Conservation (phyloP, 1,140 invertebrate genomes). For the Drosophila orena region DNA sequence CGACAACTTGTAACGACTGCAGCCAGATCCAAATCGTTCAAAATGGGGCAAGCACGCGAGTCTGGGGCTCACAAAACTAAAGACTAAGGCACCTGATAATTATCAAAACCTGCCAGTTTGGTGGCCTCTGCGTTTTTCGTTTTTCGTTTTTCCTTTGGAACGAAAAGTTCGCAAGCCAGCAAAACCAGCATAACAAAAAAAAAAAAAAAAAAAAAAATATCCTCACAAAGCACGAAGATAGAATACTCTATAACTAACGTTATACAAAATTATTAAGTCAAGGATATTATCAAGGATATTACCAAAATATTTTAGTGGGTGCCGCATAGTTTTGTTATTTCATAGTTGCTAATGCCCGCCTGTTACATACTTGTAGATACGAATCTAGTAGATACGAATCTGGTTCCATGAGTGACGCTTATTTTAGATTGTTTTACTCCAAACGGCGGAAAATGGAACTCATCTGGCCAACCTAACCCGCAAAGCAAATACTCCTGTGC, state of each 20-base stretch:
- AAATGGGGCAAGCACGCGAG: constrained; percentile 2
- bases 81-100: constrained; percentile 66
- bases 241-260: not conserved
- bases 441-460: too few relatives aligned
- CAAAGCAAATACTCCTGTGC: not conserved
- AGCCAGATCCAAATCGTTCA: not conserved
- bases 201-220: constrained; percentile 1
- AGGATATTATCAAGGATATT: too few relatives aligned
- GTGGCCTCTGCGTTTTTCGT: constrained; percentile 8
- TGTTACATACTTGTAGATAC: too few relatives aligned
- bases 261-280: too few relatives aligned
- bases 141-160: constrained; percentile 17
- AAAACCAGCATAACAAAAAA: constrained; percentile 28
- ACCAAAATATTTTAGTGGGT: too few relatives aligned
- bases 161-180: constrained; percentile 64
- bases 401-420: too few relatives aligned
- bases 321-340: too few relatives aligned
- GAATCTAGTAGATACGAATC: too few relatives aligned
- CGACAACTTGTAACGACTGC: not conserved
- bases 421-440: too few relatives aligned
- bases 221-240: not conserved
- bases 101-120: constrained; percentile 76
- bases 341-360: too few relatives aligned
- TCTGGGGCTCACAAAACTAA: not conserved
- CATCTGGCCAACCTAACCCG: too few relatives aligned